These are phyloP conservation scores for Tupaia chinensis DNA, from an alignment of 2,113 vertebrate species.

Conservation along the genomic window DNA sequence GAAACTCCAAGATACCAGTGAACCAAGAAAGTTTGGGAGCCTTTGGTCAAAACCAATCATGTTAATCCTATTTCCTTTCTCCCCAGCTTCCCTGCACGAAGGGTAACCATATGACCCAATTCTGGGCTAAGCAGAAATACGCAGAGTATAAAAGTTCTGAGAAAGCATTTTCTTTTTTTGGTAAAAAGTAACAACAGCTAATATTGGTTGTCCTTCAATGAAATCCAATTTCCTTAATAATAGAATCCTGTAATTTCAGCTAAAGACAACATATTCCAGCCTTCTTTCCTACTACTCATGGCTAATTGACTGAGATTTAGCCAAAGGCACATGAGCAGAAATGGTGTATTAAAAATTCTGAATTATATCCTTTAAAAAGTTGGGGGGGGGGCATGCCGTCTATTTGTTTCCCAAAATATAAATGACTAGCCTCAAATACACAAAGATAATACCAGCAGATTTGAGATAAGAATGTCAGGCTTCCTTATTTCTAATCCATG, in stretches of 20 bases:
- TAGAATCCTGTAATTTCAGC: neutral
- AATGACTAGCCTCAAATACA: neutral
- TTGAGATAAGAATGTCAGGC: neutral
- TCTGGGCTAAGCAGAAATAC: neutral
- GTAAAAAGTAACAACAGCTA: neutral
- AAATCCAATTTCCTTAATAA: neutral
- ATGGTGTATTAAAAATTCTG: neutral
- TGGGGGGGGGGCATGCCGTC: neutral
- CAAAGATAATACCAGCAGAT: neutral
- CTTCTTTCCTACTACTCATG: neutral
- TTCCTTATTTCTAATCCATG: neutral
- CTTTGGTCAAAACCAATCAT: neutral
- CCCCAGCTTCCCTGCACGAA: neutral
- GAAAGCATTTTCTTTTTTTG: neutral
- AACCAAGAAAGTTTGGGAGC: neutral
- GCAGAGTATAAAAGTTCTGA: neutral
- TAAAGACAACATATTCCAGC: neutral
- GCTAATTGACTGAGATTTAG: neutral
- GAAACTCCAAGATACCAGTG: neutral
- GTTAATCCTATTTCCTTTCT: neutral
- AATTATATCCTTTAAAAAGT: neutral
- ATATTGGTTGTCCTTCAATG: neutral
- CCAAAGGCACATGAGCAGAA: neutral
- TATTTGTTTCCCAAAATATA: neutral
- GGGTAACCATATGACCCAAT: neutral